A percentile compares a stretch with the other conserved stretches of the same genome.
These are phyloP conservation scores for Drosophila demipolita DNA, from an alignment of 2,888 invertebrate genomes.

Conservation along the genomic window DNA sequence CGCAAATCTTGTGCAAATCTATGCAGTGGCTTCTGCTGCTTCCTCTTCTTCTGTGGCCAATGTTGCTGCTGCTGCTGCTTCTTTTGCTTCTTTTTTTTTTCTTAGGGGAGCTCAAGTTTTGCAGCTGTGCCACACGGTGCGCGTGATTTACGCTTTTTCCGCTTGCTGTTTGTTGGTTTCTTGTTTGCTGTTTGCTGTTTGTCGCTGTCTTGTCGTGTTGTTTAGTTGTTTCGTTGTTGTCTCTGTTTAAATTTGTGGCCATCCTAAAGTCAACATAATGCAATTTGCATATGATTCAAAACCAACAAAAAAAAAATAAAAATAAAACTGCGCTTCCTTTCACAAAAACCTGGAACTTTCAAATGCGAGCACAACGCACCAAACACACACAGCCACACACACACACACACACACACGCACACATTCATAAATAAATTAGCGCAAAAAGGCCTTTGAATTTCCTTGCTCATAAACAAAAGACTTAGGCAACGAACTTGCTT, in stretches of 20 bases:
- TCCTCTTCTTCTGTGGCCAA: conserved; percentile 10
- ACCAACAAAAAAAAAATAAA: conserved; percentile 19
- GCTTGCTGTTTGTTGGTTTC: conserved; percentile 68
- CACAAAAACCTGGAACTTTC: conserved; percentile 70
- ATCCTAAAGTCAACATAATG: conserved; percentile 56
- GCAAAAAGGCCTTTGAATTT: conserved; percentile 60
- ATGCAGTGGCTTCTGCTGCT: conserved; percentile 20
- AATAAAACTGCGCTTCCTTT: conserved; percentile 58
- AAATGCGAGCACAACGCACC: conserved; percentile 63
- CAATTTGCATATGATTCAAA: conserved; percentile 74
- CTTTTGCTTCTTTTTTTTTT: conserved; percentile 7
- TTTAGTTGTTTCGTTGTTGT: conserved; percentile 40
- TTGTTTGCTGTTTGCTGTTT: conserved; percentile 31
- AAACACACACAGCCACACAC: conserved; percentile 22
- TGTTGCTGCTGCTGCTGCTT: background rate
- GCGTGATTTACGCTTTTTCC: conserved; percentile 78
- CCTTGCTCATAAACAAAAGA: conserved; percentile 73
- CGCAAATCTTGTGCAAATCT: conserved; percentile 50
- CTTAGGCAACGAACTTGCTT: conserved; percentile 79
- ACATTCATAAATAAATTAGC: conserved; percentile 44
- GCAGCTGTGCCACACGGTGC: conserved; percentile 67
- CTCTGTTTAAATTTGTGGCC: conserved; percentile 39
- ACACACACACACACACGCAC: conserved; percentile 8
- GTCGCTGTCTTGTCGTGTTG: conserved; percentile 33
- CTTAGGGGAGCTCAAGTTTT: conserved; percentile 36